A percentile compares a stretch with the other conserved stretches of the same genome.
These are phyloP conservation scores for Numenius arquata DNA, from an alignment of 2,113 vertebrate species.

Conservation along the genomic window DNA sequence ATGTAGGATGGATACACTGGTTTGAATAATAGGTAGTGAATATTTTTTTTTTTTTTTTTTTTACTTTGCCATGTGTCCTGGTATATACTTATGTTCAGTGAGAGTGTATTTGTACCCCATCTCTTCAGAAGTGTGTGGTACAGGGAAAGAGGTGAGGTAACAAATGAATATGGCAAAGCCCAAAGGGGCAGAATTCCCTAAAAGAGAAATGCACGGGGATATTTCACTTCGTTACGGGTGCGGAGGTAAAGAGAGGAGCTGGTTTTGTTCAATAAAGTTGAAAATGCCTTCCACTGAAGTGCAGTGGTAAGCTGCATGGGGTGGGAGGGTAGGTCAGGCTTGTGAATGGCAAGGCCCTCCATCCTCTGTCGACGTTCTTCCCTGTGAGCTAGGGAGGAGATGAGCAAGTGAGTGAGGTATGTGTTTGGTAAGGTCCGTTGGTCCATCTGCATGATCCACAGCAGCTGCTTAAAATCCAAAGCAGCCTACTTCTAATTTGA, in stretches of 20 bases:
- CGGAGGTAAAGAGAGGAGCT: neutral
- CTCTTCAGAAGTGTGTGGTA: neutral
- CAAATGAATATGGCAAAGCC: neutral
- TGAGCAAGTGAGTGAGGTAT: too few relatives aligned
- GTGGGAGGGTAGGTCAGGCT: neutral
- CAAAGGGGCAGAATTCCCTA: neutral
- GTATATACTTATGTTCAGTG: neutral
- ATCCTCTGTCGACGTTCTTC: neutral
- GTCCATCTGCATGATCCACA: neutral
- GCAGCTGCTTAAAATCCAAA: neutral
- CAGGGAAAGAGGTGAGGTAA: neutral
- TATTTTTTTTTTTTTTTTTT: neutral
- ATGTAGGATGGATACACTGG: neutral
- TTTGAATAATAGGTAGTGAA: neutral
- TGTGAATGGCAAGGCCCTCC: neutral
- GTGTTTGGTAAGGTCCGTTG: neutral
- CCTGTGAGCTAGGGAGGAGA: rapidly evolving
- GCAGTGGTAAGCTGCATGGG: neutral
- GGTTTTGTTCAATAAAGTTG: neutral
- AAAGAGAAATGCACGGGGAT: neutral
- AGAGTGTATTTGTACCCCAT: neutral
- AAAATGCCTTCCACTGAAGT: neutral
- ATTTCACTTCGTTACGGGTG: neutral
- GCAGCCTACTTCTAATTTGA: neutral
- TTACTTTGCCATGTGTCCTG: neutral